Evolutionary conservation across 2,113 vertebrate genomes (phyloP).

Genomic region (Donacobius atricapilla): DNA sequence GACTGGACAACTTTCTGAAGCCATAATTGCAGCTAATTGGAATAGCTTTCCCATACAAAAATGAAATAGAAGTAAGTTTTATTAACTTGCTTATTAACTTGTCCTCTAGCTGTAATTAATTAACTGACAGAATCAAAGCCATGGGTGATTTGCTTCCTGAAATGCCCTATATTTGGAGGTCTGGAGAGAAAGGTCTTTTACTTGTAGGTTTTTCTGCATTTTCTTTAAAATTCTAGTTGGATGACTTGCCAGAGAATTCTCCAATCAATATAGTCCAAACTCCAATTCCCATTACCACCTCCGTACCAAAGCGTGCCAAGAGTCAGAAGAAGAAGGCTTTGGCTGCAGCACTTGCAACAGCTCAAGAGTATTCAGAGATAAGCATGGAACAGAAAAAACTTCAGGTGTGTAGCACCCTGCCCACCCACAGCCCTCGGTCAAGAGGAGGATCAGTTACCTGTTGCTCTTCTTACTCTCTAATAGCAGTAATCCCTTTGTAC

Average conservation of each 20-base stretch:
- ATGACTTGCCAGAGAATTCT: constrained; percentile 93
- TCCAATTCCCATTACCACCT: constrained; percentile 96
- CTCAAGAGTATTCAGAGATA: constrained; percentile 97
- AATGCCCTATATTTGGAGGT: not conserved
- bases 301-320: constrained; percentile 96
- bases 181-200: not conserved
- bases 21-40: not conserved
- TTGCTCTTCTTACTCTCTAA: not conserved
- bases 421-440: not conserved
- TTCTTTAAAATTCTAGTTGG: constrained; percentile 76
- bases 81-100: not conserved
- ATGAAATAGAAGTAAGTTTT: not conserved
- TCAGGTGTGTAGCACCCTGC: constrained; percentile 74
- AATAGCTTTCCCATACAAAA: not conserved
- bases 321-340: constrained; percentile 98
- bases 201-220: not conserved
- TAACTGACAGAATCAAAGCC: not conserved
- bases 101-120: not conserved
- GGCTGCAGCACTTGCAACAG: constrained; percentile 94
- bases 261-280: constrained; percentile 98
- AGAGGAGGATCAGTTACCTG: not conserved
- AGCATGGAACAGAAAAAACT: constrained; percentile 98
- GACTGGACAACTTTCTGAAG: not conserved
- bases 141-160: not conserved
- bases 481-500: not conserved